Evolutionary conservation across 2,113 vertebrate genomes (phyloP).

Genomic region (Malurus melanocephalus): DNA sequence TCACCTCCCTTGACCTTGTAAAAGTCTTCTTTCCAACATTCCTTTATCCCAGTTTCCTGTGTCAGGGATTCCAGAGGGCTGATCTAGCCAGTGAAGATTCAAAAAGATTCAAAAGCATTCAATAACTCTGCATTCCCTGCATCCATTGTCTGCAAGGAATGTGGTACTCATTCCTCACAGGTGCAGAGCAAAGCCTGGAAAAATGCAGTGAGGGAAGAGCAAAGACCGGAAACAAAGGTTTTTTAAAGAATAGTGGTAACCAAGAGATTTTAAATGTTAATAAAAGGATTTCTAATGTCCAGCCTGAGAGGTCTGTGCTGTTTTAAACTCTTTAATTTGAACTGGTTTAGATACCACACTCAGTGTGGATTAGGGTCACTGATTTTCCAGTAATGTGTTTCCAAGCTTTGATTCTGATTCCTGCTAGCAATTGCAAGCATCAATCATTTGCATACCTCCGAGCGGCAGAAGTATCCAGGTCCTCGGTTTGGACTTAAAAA

Average conservation of each 20-base stretch:
- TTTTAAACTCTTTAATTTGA: neutral
- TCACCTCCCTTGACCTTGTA: fast-evolving
- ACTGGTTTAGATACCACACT: neutral
- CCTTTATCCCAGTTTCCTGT: neutral
- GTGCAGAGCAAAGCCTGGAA: neutral
- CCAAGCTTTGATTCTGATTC: neutral
- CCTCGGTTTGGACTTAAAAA: neutral
- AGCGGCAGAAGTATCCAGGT: neutral
- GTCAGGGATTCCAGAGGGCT: neutral
- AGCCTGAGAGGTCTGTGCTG: neutral
- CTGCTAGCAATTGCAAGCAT: neutral
- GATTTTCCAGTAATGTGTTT: neutral
- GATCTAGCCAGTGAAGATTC: neutral
- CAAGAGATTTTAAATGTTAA: neutral
- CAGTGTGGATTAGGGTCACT: neutral
- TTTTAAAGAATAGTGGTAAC: neutral
- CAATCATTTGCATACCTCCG: neutral
- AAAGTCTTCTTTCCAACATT: neutral
- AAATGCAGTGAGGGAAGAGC: neutral
- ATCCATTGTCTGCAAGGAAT: neutral
- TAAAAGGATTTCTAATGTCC: neutral
- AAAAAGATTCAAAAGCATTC: neutral
- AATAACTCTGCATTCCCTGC: neutral
- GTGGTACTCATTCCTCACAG: neutral
- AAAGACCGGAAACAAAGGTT: neutral